Base-by-base conservation (phyloP, 2,797 vertebrate genomes). In the Notolabrus celidotus region DNA sequence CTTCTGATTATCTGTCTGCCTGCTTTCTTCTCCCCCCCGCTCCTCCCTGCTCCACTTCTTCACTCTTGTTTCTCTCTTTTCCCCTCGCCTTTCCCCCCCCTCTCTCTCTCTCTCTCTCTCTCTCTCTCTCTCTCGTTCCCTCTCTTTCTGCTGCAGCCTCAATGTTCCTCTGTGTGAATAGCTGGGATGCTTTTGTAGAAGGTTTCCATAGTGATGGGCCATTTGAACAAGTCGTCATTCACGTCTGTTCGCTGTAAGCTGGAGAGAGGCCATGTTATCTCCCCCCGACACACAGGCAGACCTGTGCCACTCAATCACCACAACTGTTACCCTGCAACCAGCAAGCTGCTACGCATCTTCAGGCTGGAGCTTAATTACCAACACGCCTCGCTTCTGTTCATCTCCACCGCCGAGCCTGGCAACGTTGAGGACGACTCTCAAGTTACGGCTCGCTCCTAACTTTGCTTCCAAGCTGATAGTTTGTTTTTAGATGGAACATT, bases 201-300 rank as follows among this genome's bases (percentile, higher is more conserved):
- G 66, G 93, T 94, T 93, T 87, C 91, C 88, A 92, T 91, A 81
- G 93, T 54, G 86, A 94, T 77, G 67, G 79, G 84, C 82, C 84
- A 83, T 88, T 90, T 88, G 85, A 91, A 90, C 86, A 89, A 88
- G 80, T 92, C 71, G 78, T 91, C 86, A 90, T 88, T 93, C 85
- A 86, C 60, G 84, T 87, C 79, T 19, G 76, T 77, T 86, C 55
- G 75, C 84, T 86, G 74, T 78, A 50, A 79, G 74, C 82, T 63
- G 74, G 71, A 86, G 77, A 80, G 83, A 77, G 79, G 79, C 82
- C 85, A 85, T 69, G 70, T 85, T 89, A 84, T 80, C 83, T 79
- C 58, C 50, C 79, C 62, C 54, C 27, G 63, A 80, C 83, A 75
- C 70, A 81, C 64, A 78, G 66, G 55, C 84, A 51, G 79, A 85